A percentile compares a stretch with the other conserved stretches of the same genome.
phyloP scores from a whole-genome alignment of 2,797 vertebrate genomes.

The Cryptoblepharus egeriae region DNA sequence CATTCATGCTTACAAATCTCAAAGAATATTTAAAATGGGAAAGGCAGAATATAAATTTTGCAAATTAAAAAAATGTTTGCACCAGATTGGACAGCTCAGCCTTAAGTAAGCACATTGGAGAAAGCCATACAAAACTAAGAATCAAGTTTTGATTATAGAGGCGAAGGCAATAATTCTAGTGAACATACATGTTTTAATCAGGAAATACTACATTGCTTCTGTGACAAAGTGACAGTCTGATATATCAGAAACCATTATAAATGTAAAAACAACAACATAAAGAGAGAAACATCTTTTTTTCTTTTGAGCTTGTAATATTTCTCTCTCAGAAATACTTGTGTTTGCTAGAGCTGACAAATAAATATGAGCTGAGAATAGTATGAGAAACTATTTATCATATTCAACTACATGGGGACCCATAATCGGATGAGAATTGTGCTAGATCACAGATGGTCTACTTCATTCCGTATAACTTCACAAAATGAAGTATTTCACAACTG shows the following conservation, averaged over 20 bases:
- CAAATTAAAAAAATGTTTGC: conserved; percentile 5
- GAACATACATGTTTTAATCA: conserved; percentile 26
- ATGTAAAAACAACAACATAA: background rate
- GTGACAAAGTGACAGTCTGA: background rate
- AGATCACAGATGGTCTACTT: conserved; percentile 13
- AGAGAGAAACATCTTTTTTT: background rate
- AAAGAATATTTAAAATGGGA: too few relatives aligned
- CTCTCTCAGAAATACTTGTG: conserved; percentile 7
- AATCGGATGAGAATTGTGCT: conserved; percentile 16
- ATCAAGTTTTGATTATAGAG: conserved; percentile 11
- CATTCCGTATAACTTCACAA: conserved; percentile 31
- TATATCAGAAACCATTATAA: conserved; percentile 46
- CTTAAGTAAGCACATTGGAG: background rate
- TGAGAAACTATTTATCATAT: background rate
- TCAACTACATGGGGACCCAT: background rate
- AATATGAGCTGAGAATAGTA: conserved; percentile 15
- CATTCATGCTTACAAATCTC: too few relatives aligned
- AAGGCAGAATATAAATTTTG: too few relatives aligned
- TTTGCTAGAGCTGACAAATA: conserved; percentile 21
- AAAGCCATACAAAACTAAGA: background rate
- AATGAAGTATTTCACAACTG: conserved; percentile 11
- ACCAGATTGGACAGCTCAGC: background rate
- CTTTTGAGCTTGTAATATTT: conserved; percentile 9
- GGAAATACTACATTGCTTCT: conserved; percentile 38
- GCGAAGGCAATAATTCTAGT: conserved; percentile 37